Conservation (phyloP, 2,797 vertebrate species). For the Anniella stebbinsi region DNA sequence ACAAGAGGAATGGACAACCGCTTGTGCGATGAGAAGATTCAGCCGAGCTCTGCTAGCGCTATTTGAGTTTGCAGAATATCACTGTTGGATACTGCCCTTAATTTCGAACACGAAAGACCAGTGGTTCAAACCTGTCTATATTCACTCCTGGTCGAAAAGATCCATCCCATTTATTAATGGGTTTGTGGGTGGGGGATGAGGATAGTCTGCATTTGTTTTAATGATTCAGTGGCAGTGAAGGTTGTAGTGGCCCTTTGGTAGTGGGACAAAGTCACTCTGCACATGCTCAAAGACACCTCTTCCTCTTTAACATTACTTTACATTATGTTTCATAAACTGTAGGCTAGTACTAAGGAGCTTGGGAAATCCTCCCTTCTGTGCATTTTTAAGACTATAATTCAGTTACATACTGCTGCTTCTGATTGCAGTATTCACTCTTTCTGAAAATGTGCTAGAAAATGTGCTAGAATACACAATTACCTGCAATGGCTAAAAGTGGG, state of each 20-base stretch:
- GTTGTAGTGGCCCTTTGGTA: background rate
- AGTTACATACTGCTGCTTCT: constrained; percentile 50
- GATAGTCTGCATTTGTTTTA: background rate
- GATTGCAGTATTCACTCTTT: constrained; percentile 61
- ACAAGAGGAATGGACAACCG: no score
- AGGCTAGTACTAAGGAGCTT: background rate
- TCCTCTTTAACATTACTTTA: background rate
- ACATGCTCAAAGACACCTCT: background rate
- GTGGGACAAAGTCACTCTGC: background rate
- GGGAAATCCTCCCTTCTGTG: constrained; percentile 43
- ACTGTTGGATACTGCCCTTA: background rate
- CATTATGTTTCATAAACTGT: background rate
- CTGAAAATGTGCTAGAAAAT: constrained; percentile 63
- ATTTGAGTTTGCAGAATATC: no score
- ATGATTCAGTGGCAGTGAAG: background rate
- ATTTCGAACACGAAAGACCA: background rate
- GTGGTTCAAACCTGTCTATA: background rate
- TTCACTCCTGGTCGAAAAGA: background rate
- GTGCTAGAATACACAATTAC: constrained; percentile 63
- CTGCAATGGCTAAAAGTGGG: constrained; percentile 45
- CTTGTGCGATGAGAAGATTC: no score
- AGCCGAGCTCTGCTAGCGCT: no score
- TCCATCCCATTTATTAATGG: background rate
- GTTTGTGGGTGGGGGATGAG: background rate
- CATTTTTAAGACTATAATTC: constrained; percentile 39